phyloP scores from a whole-genome alignment of 2,797 vertebrate genomes.

The Cossypha dichroa region DNA sequence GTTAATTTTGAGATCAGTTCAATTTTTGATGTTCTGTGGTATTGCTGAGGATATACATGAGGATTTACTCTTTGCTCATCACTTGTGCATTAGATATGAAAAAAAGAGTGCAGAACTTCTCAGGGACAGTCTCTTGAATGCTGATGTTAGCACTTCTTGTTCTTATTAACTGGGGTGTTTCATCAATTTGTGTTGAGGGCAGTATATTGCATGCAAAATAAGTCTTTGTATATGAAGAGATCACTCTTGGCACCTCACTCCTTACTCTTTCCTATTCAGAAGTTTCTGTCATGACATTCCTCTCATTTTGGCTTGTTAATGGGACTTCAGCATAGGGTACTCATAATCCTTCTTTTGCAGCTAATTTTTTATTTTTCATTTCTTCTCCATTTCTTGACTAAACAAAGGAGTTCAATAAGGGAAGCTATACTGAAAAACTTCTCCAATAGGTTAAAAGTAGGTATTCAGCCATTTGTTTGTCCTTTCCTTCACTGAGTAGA shows the following conservation, averaged over 20 bases:
- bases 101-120: background rate
- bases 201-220: background rate
- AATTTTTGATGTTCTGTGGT: background rate
- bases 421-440: background rate
- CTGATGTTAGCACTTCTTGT: background rate
- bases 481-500: background rate
- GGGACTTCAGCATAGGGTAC: background rate
- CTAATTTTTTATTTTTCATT: background rate
- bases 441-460: background rate
- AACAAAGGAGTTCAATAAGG: background rate
- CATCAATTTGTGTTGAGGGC: background rate
- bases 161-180: background rate
- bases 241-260: background rate
- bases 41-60: background rate
- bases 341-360: background rate
- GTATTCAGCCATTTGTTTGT: background rate
- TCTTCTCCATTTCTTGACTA: background rate
- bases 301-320: background rate
- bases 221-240: background rate
- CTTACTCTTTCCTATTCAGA: background rate
- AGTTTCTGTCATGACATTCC: background rate
- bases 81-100: background rate
- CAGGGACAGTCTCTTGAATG: background rate
- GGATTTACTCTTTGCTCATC: background rate
- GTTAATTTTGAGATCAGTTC: background rate